phyloP scores from a whole-genome alignment of 2,113 vertebrate genomes.

The Scophthalmus maximus region DNA sequence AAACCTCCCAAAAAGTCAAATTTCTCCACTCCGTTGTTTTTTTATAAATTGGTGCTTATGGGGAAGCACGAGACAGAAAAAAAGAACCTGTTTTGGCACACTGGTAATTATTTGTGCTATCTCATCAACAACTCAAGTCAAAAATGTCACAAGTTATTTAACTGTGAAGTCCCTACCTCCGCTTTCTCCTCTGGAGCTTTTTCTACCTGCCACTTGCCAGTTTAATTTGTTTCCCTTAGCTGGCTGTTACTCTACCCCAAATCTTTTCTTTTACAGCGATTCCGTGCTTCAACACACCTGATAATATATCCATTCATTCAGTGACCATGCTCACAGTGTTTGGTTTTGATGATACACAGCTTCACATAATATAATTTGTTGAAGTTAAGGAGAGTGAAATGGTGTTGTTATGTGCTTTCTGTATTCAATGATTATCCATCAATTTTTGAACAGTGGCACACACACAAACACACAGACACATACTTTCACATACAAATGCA shows the following conservation, averaged over 20 bases:
- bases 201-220: slow-evolving; percentile 58
- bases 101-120: slow-evolving; percentile 66
- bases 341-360: slow-evolving; percentile 44
- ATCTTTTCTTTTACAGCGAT: slow-evolving; percentile 9
- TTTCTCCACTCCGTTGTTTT: slow-evolving; percentile 66
- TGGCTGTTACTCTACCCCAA: slow-evolving; percentile 47
- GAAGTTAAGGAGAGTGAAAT: slow-evolving; percentile 45
- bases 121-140: slow-evolving; percentile 76
- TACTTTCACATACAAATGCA: slow-evolving; percentile 28
- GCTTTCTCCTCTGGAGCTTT: slow-evolving; percentile 54
- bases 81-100: slow-evolving; percentile 67
- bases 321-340: slow-evolving; percentile 36
- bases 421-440: slow-evolving; percentile 33
- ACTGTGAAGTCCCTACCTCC: slow-evolving; percentile 67
- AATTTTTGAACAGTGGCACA: slow-evolving; percentile 5
- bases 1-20: slow-evolving; percentile 55
- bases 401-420: slow-evolving; percentile 42
- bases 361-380: slow-evolving; percentile 47
- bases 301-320: slow-evolving; percentile 66
- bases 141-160: slow-evolving; percentile 77
- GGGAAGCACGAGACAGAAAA: slow-evolving; percentile 40
- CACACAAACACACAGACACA: slow-evolving; percentile 12
- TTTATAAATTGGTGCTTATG: slow-evolving; percentile 63
- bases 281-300: slow-evolving; percentile 29
- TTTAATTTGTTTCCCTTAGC: slow-evolving; percentile 66